Conservation (phyloP, 1,140 invertebrate species). For the Bombus turneri region DNA sequence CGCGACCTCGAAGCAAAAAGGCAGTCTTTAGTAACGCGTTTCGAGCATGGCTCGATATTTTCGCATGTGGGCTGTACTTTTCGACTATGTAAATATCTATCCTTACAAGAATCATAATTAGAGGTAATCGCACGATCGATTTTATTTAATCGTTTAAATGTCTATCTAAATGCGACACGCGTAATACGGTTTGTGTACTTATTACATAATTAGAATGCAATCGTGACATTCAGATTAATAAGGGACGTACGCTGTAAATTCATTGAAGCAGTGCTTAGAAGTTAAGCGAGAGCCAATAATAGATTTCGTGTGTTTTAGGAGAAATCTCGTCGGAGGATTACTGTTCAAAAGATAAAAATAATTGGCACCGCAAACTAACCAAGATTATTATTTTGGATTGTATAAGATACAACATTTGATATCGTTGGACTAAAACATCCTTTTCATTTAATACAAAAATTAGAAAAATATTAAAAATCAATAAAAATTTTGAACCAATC, state of each 20-base stretch:
- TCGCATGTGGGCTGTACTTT: conserved; percentile 54
- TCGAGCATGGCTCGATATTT: conserved; percentile 43
- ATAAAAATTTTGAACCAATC: not conserved
- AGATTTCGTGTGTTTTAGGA: conserved; percentile 20
- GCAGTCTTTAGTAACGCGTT: conserved; percentile 21
- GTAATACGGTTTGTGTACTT: conserved; percentile 43
- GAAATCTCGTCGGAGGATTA: conserved; percentile 33
- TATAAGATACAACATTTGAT: conserved; percentile 3
- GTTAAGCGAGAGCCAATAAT: conserved; percentile 47
- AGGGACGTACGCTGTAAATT: conserved; percentile 48
- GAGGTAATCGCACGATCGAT: conserved; percentile 40
- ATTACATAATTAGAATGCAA: conserved; percentile 53
- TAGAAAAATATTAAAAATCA: not conserved
- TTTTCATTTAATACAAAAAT: not conserved
- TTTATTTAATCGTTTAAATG: conserved; percentile 40
- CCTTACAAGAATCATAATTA: conserved; percentile 48
- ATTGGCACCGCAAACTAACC: conserved; percentile 28
- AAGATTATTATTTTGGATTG: not conserved
- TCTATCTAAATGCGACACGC: conserved; percentile 40
- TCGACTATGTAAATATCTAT: conserved; percentile 43
- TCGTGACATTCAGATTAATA: conserved; percentile 55
- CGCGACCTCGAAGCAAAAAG: conserved; percentile 28
- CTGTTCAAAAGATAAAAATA: conserved; percentile 25
- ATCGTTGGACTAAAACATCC: not conserved
- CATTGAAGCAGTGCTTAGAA: conserved; percentile 48